Evolutionary conservation across 2,888 invertebrate genomes (phyloP), one percentile per base, ranked within the genome.

Genomic region (Folsomia manolachei): DNA sequence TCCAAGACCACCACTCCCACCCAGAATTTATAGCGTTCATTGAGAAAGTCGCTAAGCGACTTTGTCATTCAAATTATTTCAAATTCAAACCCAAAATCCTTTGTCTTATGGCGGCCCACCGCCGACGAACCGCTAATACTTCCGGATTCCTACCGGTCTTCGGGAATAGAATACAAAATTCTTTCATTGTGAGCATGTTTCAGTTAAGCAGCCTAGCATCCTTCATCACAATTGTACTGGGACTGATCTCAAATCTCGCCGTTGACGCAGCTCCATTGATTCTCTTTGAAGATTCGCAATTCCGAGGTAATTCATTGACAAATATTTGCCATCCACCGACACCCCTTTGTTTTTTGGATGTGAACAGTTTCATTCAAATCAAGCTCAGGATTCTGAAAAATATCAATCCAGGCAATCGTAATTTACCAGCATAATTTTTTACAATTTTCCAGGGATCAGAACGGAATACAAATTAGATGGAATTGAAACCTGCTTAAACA

Each of bases 261-360:
- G 19, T 21, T 21, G 21, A 27, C 25, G 60, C 72, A 26, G 71
- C 74, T 23, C 69, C 68, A 7, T 63, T 76, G 27, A 23, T 68
- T 27, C 71, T 76, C n/a, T 76, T 71, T 65, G 76, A 76, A 74
- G 76, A 76, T 53, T 52, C 62, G 14, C 65, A 72, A 11, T 74
- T 74, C 23, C 71, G 63, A 68, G 75, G 75, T 75, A 72, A 60
- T 7, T 63, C 23, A 21, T 63, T 19, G 18, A 27, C 23, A 27
- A 64, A 21, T 61, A 14, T 61, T 61, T 63, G 18, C 24, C n/a
- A n/a, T n/a, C n/a, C n/a, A n/a, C n/a, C n/a, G n/a, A n/a, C n/a
- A n/a, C n/a, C n/a, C n/a, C n/a, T n/a, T n/a, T n/a, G n/a, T n/a
- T n/a, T n/a, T n/a, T n/a, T n/a, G n/a, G n/a, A n/a, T n/a, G n/a